Conservation (phyloP, 2,113 vertebrate species). For the Triplophysa rosa region DNA sequence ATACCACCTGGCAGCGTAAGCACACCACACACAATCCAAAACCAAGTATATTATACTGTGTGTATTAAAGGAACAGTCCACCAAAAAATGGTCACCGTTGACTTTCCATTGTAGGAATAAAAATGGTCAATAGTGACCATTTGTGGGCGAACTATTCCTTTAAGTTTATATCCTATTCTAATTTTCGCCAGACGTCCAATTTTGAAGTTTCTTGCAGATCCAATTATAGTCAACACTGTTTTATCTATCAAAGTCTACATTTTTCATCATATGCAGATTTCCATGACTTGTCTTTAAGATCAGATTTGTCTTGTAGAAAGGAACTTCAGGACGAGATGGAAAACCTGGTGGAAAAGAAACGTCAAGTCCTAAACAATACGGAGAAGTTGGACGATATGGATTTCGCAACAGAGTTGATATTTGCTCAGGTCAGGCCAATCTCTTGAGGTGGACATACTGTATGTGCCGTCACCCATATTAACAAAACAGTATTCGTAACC, state of each 20-base stretch:
- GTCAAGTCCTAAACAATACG: constrained; percentile 73
- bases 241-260: too few relatives aligned
- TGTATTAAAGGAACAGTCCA: background rate
- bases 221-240: too few relatives aligned
- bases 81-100: too few relatives aligned
- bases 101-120: too few relatives aligned
- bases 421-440: constrained; percentile 82
- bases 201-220: too few relatives aligned
- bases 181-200: too few relatives aligned
- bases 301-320: constrained; percentile 70
- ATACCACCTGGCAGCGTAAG: constrained; percentile 86
- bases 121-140: background rate
- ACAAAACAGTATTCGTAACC: background rate
- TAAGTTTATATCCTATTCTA: too few relatives aligned
- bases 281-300: too few relatives aligned
- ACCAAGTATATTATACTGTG: background rate
- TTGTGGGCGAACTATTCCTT: too few relatives aligned
- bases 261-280: too few relatives aligned
- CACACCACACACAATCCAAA: constrained; percentile 33
- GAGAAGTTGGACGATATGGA: constrained; percentile 89
- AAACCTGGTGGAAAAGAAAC: constrained; percentile 82
- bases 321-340: constrained; percentile 87
- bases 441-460: background rate
- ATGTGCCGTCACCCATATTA: background rate
- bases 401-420: constrained; percentile 91